Evolutionary conservation across 2,797 vertebrate genomes (phyloP).

Genomic region (Hapalemur alaotrensis): DNA sequence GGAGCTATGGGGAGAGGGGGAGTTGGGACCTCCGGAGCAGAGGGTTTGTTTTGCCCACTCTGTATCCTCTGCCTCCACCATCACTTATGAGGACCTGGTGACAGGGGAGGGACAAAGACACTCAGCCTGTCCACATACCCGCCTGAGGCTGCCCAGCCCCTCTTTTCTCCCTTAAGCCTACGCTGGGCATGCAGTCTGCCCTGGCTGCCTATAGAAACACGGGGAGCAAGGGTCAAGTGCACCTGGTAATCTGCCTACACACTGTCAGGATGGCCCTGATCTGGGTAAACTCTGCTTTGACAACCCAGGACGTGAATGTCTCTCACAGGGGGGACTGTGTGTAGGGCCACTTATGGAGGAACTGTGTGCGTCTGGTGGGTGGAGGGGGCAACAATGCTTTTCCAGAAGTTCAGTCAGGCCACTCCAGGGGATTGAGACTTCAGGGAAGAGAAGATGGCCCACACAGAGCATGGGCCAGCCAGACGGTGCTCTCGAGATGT

Average conservation of each 20-base stretch:
- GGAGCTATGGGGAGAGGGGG: no score
- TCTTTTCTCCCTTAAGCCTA: not conserved
- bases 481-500: not conserved
- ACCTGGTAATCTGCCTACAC: not conserved
- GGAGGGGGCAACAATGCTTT: not conserved
- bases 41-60: not conserved
- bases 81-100: not conserved
- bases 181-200: not conserved
- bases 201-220: not conserved
- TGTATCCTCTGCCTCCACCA: not conserved
- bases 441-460: not conserved
- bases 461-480: not conserved
- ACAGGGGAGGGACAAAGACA: not conserved
- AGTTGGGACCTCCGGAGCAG: not conserved
- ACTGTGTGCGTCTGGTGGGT: not conserved
- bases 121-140: not conserved
- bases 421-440: not conserved
- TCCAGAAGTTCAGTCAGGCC: not conserved
- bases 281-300: slow-evolving; percentile 21
- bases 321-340: not conserved
- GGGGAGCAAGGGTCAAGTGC: not conserved
- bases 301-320: not conserved
- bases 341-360: not conserved
- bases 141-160: not conserved
- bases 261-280: not conserved